Conservation (phyloP, 2,888 invertebrate genomes). For the Melinaea menophilus region DNA sequence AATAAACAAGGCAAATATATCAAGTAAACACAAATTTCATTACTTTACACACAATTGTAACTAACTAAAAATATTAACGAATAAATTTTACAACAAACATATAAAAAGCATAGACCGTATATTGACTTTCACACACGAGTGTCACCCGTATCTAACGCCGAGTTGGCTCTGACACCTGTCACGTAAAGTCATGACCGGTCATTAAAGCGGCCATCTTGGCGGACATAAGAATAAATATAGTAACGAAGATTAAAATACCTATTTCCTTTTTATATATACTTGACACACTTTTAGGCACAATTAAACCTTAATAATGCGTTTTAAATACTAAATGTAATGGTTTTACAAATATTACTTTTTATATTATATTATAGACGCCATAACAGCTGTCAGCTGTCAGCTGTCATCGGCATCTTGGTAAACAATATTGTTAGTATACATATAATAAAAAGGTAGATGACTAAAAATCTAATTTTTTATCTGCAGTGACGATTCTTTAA, state of each 20-base stretch:
- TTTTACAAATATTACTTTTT: too few relatives aligned
- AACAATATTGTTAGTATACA: too few relatives aligned
- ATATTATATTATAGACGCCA: too few relatives aligned
- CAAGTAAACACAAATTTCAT: background rate
- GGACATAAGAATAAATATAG: slow-evolving; percentile 53
- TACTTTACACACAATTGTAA: slow-evolving; percentile 4
- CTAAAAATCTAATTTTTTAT: too few relatives aligned
- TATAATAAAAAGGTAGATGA: too few relatives aligned
- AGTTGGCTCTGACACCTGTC: background rate
- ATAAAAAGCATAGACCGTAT: background rate
- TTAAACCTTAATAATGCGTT: background rate
- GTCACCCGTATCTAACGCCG: background rate
- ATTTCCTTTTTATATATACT: slow-evolving; percentile 24
- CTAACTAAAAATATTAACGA: background rate
- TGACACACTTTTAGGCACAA: slow-evolving; percentile 26
- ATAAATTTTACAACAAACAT: background rate
- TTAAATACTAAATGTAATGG: background rate
- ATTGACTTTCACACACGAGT: background rate
- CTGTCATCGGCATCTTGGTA: too few relatives aligned
- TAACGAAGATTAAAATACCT: slow-evolving; percentile 48
- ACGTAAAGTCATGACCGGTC: slow-evolving; percentile 23
- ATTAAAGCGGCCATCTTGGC: slow-evolving; percentile 52
- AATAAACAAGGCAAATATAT: slow-evolving; percentile 1
- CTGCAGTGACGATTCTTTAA: too few relatives aligned
- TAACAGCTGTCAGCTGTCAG: too few relatives aligned